Base-by-base conservation (phyloP, 1,140 invertebrate species). In the Lepidostoma basale region DNA sequence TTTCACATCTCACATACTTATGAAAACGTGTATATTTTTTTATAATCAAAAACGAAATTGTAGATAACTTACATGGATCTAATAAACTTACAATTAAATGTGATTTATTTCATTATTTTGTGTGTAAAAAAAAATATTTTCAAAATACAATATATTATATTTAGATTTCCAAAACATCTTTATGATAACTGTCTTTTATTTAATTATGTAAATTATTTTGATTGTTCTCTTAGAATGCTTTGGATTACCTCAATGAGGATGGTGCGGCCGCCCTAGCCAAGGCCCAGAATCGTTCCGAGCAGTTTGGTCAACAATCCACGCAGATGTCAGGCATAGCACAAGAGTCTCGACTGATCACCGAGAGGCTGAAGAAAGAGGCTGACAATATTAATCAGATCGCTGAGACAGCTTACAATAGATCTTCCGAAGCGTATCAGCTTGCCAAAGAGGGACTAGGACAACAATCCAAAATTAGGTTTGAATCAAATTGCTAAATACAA, bases 301-400 rank as follows among this genome's bases (percentile, higher is more conserved):
- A 94, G 78, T 94, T 95, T 78, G 96, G 95, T 4, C 90, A 95
- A 71, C 93, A 97, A 75, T 97, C 93, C 14, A 86, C 92, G 20
- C 89, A 93, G 73, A 97, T 98, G 92, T 95, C 95, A 0, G 85
- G 89, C 12, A 93, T 97, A 44, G 94, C 96, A 0, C 87, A 93
- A 63, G 90, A 96, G 77, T 94, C 96, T 3, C 85, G 95, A 18
- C 78, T 87, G 10, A 74, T 92, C 2, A 93, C 94, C 1, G 91
- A 96, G 71, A 83, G 88, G 81, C 87, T 90, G 66, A 88, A 88
- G 75, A 86, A 89, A 2, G 89, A 95, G 74, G 93, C 94, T 0
- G 86, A 89, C 39, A 88, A 89, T 68, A 93, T 97, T 66, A 86
- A 89, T 69, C 83, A 86, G 25, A 85, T 92, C 47, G 92, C 93